Percentiles rank a stretch among this genome's conserved stretches.
Evolutionary conservation across 2,888 invertebrate species (phyloP).

Genomic region (Cylloceria caligata): DNA sequence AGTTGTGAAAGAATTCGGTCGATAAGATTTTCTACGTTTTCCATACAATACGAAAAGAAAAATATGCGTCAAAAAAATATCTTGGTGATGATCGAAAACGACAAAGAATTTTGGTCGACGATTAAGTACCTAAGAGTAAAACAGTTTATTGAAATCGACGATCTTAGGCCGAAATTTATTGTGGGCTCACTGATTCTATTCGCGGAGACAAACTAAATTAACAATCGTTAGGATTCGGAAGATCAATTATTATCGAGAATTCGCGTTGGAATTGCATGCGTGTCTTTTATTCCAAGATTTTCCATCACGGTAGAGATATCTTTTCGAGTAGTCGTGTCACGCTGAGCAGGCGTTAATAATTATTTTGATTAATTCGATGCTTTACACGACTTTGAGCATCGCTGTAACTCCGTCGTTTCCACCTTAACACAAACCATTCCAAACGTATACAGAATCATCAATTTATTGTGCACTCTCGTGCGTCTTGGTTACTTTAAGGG

Average conservation of each 20-base stretch:
- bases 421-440: neutral
- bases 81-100: neutral
- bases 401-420: neutral
- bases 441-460: conserved; percentile 27
- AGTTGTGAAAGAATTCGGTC: neutral
- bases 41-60: neutral
- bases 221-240: neutral
- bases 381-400: neutral
- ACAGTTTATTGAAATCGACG: neutral
- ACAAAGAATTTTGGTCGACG: conserved; percentile 11
- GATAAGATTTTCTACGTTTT: neutral
- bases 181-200: conserved; percentile 69
- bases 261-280: conserved; percentile 39
- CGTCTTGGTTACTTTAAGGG: neutral
- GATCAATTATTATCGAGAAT: conserved; percentile 6
- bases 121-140: neutral
- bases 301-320: neutral
- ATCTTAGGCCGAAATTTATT: conserved; percentile 19
- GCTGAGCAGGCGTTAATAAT: neutral
- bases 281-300: conserved; percentile 1
- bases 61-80: neutral
- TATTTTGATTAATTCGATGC: neutral
- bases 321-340: neutral
- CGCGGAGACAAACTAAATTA: conserved; percentile 41
- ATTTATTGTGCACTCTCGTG: conserved; percentile 17